Base-by-base conservation (phyloP, 2,113 vertebrate species). In the Malurus melanocephalus region DNA sequence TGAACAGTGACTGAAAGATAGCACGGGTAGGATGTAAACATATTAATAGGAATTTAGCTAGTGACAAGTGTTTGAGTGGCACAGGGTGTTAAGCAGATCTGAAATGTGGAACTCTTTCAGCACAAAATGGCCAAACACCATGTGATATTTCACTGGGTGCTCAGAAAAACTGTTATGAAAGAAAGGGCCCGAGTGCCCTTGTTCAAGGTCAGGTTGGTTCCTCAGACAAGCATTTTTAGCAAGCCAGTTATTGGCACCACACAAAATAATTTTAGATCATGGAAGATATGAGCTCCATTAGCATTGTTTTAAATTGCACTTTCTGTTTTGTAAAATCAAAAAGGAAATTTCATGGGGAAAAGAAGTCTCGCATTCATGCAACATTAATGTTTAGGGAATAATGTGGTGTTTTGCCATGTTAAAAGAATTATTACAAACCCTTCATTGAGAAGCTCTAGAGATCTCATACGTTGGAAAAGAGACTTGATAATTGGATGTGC, bases 351-450 rank as follows among this genome's bases (percentile, higher is more conserved):
- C 91, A 87, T 67, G 72, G 95, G 95, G 89, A 95, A 95, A 95
- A 95, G 56, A 92, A 93, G 81, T 94, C 94, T 94, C n/a, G 22
- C 77, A 73, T 94, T 95, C 92, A 96, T 96, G 94, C 93, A 96
- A 95, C 93, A 94, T 95, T 96, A 94, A 95, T 95, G 95, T 94
- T 96, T 94, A 55, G 93, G 93, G 93, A 93, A 94, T 94, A 96
- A 92, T 75, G 90, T 80, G 93, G 92, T 96, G 93, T 96, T 95
- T 96, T 95, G 93, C 92, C 86, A 93, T 87, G 80, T 96, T 94
- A 96, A 96, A 96, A 94, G 94, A 94, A 94, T 96, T 96, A 93
- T 95, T 94, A 95, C 93, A 96, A 94, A 93, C 64, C 92, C 93
- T 96, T 93, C 94, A 94, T 91, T 95, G 92, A 90, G 95, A 94